Conservation (phyloP, 2,113 vertebrate species). For the Micromys minutus region DNA sequence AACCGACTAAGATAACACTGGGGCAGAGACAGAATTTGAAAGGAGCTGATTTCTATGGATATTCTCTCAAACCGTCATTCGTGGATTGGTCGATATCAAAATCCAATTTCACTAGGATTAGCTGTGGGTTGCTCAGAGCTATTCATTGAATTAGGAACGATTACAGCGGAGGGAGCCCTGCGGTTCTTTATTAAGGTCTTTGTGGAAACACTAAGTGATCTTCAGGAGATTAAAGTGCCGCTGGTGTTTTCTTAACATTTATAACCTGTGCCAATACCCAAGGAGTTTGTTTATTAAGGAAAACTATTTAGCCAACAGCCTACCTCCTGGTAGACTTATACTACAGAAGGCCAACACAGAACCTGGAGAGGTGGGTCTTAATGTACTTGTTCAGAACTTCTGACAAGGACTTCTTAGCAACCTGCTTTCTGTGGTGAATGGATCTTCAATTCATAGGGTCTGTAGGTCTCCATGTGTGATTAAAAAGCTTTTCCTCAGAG, state of each 20-base stretch:
- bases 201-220: slow-evolving; percentile 76
- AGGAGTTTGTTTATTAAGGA: slow-evolving; percentile 77
- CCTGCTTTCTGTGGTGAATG: not conserved
- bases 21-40: slow-evolving; percentile 30
- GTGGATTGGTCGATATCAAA: slow-evolving; percentile 80
- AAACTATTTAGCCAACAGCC: slow-evolving; percentile 45
- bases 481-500: not conserved
- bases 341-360: not conserved
- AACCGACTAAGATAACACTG: slow-evolving; percentile 20
- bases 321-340: slow-evolving; percentile 60
- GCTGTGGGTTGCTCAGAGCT: slow-evolving; percentile 80
- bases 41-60: slow-evolving; percentile 24
- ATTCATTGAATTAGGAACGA: slow-evolving; percentile 83
- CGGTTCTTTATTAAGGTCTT: slow-evolving; percentile 80
- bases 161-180: slow-evolving; percentile 80
- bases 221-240: slow-evolving; percentile 77
- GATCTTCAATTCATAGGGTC: not conserved
- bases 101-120: slow-evolving; percentile 85
- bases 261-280: slow-evolving; percentile 34
- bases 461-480: not conserved
- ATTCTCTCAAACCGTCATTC: slow-evolving; percentile 68
- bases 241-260: slow-evolving; percentile 78
- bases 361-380: not conserved
- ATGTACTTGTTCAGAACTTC: not conserved
- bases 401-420: not conserved